Percentiles rank a stretch among this genome's conserved stretches.
These are phyloP conservation scores for Serranus cabrilla DNA, from an alignment of 2,797 vertebrate genomes.

Conservation along the genomic window DNA sequence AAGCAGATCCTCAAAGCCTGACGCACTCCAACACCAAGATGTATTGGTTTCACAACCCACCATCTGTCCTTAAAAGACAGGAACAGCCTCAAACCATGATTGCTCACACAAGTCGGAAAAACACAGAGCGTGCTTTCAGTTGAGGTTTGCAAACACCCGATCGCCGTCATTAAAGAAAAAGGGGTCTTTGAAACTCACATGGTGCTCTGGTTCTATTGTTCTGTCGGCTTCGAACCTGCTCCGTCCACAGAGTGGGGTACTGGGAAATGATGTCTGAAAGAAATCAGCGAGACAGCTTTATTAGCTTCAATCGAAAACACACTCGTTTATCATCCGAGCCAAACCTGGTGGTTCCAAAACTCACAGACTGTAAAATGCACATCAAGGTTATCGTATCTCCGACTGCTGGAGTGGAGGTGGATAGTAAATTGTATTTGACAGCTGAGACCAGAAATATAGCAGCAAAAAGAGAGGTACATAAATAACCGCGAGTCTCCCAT, in stretches of 20 bases:
- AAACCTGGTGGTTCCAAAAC: conserved; percentile 65
- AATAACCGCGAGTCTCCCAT: background rate
- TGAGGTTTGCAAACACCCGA: conserved; percentile 69
- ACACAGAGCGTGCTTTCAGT: conserved; percentile 60
- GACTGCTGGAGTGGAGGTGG: conserved; percentile 36
- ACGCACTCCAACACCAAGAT: conserved; percentile 72
- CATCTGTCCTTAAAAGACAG: conserved; percentile 76
- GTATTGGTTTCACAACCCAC: conserved; percentile 73
- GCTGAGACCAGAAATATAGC: conserved; percentile 35
- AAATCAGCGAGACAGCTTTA: conserved; percentile 63
- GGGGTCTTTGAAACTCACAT: conserved; percentile 85
- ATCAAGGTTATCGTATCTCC: conserved; percentile 62
- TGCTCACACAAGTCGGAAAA: conserved; percentile 73
- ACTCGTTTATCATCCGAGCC: conserved; percentile 45
- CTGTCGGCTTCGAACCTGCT: conserved; percentile 95
- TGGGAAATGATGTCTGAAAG: conserved; percentile 92
- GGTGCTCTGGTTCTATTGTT: conserved; percentile 94
- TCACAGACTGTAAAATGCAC: conserved; percentile 63
- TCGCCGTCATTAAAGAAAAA: conserved; percentile 54
- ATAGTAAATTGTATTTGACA: conserved; percentile 38
- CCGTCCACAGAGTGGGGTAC: conserved; percentile 95
- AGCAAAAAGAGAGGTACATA: conserved; percentile 6
- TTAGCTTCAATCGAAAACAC: conserved; percentile 65
- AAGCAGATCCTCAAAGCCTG: conserved; percentile 70
- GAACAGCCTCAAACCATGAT: conserved; percentile 74